phyloP scores from a whole-genome alignment of 2,113 vertebrate species.

The Clarias gariepinus region DNA sequence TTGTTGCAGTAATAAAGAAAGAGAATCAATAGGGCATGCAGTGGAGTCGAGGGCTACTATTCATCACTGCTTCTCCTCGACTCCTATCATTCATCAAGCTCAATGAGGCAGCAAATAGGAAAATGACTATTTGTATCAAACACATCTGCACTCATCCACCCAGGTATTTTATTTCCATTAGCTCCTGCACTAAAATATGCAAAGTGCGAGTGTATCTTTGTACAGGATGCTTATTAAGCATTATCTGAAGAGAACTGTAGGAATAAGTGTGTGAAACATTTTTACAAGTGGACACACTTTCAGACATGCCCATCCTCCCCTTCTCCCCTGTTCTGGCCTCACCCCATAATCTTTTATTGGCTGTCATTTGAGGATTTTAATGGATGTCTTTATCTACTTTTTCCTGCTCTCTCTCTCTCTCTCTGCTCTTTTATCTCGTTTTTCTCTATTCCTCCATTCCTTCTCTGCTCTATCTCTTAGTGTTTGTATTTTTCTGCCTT shows the following conservation, averaged over 20 bases:
- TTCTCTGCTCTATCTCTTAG: conserved; percentile 23
- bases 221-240: neutral
- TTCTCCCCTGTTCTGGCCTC: neutral
- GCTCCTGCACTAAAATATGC: conserved; percentile 26
- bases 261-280: conserved; percentile 12
- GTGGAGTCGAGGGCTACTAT: conserved; percentile 99
- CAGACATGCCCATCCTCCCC: conserved; percentile 8
- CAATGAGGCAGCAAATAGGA: conserved; percentile 99
- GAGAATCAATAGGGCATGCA: conserved; percentile 99
- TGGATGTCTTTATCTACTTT: conserved; percentile 17
- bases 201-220: neutral
- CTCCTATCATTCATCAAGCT: conserved; percentile 99
- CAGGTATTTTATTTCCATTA: conserved; percentile 99
- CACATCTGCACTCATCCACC: conserved; percentile 99
- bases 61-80: conserved; percentile 99
- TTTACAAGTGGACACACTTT: conserved; percentile 14
- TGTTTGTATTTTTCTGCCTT: conserved; percentile 39
- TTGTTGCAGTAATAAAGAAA: conserved; percentile 99
- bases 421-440: neutral
- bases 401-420: conserved; percentile 49
- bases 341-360: conserved; percentile 25
- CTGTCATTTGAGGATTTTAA: conserved; percentile 11
- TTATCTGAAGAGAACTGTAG: neutral
- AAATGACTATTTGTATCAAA: conserved; percentile 99
- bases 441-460: conserved; percentile 38